Percentiles rank a stretch among this genome's conserved stretches.
These are phyloP conservation scores for Microchirus variegatus DNA, from an alignment of 2,797 vertebrate genomes.

Conservation along the genomic window DNA sequence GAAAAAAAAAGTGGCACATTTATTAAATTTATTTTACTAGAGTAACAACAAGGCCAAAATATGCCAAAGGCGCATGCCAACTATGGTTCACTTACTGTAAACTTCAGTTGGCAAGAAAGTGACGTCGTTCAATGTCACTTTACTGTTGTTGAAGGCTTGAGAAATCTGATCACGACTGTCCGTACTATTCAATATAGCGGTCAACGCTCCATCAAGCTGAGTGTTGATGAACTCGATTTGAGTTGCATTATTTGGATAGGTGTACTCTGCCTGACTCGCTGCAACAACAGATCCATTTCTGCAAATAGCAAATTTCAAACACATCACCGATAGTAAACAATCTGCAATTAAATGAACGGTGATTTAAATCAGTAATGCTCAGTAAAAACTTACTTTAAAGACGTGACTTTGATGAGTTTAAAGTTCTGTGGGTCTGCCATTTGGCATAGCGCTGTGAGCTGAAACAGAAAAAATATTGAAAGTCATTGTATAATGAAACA, in stretches of 20 bases:
- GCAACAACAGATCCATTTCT: slow-evolving; percentile 67
- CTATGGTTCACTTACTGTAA: slow-evolving; percentile 53
- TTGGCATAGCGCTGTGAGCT: slow-evolving; percentile 68
- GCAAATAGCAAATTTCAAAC: not conserved
- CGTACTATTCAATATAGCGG: slow-evolving; percentile 51
- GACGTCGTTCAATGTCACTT: slow-evolving; percentile 28
- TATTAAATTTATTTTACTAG: not conserved
- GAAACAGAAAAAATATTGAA: slow-evolving; percentile 3
- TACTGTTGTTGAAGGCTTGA: slow-evolving; percentile 47
- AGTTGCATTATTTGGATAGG: slow-evolving; percentile 69
- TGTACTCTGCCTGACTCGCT: slow-evolving; percentile 61
- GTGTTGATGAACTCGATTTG: slow-evolving; percentile 75
- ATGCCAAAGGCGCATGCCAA: not conserved
- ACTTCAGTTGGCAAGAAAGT: slow-evolving; percentile 35
- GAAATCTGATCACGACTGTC: slow-evolving; percentile 55
- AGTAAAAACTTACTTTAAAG: slow-evolving; percentile 57
- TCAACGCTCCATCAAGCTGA: slow-evolving; percentile 39
- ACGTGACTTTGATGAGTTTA: slow-evolving; percentile 51
- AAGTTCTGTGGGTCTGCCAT: slow-evolving; percentile 57
- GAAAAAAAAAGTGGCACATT: not conserved
- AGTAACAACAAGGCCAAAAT: not conserved
- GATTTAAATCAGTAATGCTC: not conserved
- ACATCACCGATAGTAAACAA: not conserved
- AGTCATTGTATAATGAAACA: not conserved
- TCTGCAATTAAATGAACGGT: not conserved